Percentiles rank a stretch among this genome's conserved stretches.
Conservation (phyloP, 1,140 invertebrate genomes). For the Chironomus tepperi region DNA sequence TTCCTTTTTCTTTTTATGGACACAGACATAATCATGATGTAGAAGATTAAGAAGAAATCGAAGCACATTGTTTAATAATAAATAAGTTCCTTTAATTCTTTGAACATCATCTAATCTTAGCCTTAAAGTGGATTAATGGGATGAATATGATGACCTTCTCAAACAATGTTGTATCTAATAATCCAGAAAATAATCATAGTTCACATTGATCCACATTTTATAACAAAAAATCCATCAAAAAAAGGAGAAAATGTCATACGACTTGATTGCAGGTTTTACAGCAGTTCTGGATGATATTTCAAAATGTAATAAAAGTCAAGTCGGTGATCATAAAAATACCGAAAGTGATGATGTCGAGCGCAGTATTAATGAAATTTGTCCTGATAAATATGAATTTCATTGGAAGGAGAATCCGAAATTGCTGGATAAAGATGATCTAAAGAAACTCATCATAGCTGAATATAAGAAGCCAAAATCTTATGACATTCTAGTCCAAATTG, state of each 20-base stretch:
- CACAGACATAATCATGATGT: no score
- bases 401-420: not conserved
- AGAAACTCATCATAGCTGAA: not conserved
- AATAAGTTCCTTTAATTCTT: no score
- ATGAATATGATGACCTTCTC: no score
- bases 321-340: not conserved
- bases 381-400: not conserved
- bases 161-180: no score
- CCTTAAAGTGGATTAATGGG: no score
- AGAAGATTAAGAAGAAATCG: no score
- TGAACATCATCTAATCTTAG: no score
- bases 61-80: no score
- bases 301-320: not conserved
- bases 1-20: no score
- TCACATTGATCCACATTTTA: not conserved
- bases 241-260: not conserved
- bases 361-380: not conserved
- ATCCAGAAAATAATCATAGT: not conserved
- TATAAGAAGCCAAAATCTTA: not conserved
- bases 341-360: not conserved
- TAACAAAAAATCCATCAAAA: not conserved
- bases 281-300: not conserved
- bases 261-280: not conserved
- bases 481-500: not conserved
- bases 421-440: not conserved